These are phyloP conservation scores for Calidris pygmaea DNA, from an alignment of 2,113 vertebrate species.

Conservation along the genomic window DNA sequence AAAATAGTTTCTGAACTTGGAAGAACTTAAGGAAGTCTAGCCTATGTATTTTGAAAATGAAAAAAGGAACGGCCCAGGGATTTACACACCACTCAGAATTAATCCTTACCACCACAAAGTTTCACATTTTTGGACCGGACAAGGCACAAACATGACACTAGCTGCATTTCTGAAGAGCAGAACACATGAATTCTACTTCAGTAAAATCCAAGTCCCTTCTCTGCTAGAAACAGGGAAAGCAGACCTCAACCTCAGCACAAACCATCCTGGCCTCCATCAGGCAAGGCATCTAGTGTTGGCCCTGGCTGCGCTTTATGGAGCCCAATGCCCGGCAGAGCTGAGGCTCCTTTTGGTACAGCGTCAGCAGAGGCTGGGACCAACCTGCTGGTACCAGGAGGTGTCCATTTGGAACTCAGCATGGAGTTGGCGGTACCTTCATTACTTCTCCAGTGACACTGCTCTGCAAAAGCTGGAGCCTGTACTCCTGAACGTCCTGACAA, in stretches of 20 bases:
- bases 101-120: neutral
- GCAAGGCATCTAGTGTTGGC: neutral
- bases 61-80: neutral
- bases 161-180: neutral
- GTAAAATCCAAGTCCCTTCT: neutral
- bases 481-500: neutral
- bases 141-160: neutral
- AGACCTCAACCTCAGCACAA: neutral
- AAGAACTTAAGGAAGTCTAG: neutral
- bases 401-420: neutral
- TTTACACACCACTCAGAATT: neutral
- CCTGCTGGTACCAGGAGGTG: neutral
- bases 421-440: neutral
- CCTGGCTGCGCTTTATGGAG: accelerated
- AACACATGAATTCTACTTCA: neutral
- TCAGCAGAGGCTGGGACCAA: neutral
- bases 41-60: neutral
- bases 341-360: neutral
- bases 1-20: neutral
- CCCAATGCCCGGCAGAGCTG: accelerated
- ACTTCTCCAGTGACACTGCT: neutral
- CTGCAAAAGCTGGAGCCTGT: neutral
- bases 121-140: neutral
- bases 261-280: neutral
- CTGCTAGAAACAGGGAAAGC: neutral